phyloP scores from a whole-genome alignment of 2,113 vertebrate genomes.

The Madoqua kirkii region DNA sequence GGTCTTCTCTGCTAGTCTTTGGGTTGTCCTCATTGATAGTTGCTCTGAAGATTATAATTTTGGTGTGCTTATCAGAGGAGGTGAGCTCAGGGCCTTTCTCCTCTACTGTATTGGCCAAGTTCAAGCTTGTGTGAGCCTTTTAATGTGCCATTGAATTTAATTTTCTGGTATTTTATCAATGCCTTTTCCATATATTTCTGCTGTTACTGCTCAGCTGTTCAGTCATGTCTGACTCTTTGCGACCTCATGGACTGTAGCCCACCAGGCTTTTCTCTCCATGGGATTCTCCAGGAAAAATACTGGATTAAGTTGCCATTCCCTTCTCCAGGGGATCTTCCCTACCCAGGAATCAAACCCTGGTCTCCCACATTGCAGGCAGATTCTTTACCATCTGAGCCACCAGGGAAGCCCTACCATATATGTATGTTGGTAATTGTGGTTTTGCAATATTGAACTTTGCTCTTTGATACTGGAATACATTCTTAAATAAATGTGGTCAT shows the following conservation, averaged over 20 bases:
- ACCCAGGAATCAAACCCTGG: not conserved
- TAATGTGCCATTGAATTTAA: not conserved
- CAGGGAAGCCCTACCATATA: not conserved
- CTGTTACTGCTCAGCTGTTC: not conserved
- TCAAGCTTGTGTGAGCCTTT: not conserved
- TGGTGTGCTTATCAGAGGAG: not conserved
- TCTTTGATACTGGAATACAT: not conserved
- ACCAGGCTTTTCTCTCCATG: not conserved
- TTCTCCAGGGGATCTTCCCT: not conserved
- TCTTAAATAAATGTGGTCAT: not conserved
- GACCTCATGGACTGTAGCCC: not conserved
- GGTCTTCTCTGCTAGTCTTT: not conserved
- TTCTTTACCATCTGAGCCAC: not conserved
- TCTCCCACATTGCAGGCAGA: not conserved
- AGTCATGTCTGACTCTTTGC: not conserved
- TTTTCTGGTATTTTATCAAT: not conserved
- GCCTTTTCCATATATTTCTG: not conserved
- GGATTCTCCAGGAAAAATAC: not conserved
- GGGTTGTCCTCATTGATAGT: not conserved
- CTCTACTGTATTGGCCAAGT: not conserved
- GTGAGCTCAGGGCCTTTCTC: not conserved
- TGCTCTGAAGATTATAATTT: not conserved
- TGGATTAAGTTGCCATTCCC: not conserved
- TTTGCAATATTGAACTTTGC: not conserved
- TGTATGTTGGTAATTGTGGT: not conserved